Conservation (phyloP, 2,113 vertebrate species). For the Callorhinus ursinus region DNA sequence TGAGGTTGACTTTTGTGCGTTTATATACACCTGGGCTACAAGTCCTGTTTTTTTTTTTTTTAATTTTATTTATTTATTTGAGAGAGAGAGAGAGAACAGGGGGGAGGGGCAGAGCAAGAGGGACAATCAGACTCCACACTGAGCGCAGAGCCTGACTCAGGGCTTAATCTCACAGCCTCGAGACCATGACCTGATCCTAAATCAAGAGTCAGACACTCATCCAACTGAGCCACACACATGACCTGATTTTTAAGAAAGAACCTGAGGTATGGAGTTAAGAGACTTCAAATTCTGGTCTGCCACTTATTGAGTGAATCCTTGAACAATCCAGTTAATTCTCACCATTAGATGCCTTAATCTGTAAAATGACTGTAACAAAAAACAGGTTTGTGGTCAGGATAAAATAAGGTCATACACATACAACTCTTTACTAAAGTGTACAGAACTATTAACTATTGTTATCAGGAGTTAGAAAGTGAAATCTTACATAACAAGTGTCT, state of each 20-base stretch:
- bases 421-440: background rate
- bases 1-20: background rate
- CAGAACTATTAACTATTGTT: background rate
- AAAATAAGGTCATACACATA: background rate
- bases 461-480: background rate
- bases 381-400: background rate
- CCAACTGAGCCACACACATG: background rate
- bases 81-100: background rate
- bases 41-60: background rate
- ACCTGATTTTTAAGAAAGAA: background rate
- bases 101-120: no score
- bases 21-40: background rate
- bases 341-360: background rate
- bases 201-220: background rate
- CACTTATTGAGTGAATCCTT: background rate
- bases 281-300: background rate
- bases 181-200: background rate
- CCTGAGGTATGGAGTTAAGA: background rate
- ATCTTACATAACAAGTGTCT: background rate
- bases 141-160: background rate
- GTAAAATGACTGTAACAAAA: background rate
- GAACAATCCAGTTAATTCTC: background rate
- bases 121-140: background rate
- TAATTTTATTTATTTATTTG: background rate
- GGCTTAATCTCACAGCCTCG: background rate